phyloP scores from a whole-genome alignment of 2,797 vertebrate species.

The Sebastes melanostomus region DNA sequence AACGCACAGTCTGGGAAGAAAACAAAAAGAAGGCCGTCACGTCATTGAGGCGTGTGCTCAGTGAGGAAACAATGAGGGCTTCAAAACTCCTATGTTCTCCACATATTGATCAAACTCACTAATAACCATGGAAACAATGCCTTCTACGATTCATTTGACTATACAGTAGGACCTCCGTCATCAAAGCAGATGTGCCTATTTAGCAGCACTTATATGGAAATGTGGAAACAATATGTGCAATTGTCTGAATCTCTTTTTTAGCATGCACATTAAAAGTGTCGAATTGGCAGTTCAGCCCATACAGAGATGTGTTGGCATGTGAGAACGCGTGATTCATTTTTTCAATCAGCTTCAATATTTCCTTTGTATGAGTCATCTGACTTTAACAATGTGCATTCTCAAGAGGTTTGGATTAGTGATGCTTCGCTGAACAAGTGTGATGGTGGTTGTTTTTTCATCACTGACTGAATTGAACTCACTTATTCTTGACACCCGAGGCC shows the following conservation, averaged over 20 bases:
- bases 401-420: constrained; percentile 29
- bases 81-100: constrained; percentile 6
- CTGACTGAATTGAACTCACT: constrained; percentile 81
- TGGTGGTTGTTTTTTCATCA: constrained; percentile 6
- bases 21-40: background rate
- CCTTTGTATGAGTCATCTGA: constrained; percentile 31
- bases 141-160: background rate
- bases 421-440: constrained; percentile 15
- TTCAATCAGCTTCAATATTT: constrained; percentile 14
- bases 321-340: background rate
- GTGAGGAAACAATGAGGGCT: constrained; percentile 17
- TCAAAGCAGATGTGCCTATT: background rate
- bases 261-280: background rate
- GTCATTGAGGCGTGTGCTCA: background rate
- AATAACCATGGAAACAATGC: constrained; percentile 9
- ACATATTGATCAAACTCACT: background rate
- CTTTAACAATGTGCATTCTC: constrained; percentile 12
- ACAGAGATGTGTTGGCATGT: background rate
- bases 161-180: background rate
- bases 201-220: background rate
- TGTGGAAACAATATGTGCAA: background rate
- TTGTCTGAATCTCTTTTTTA: background rate
- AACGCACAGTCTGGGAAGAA: constrained; percentile 87
- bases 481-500: constrained; percentile 95
- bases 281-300: background rate